Base-by-base conservation (phyloP, 1,140 invertebrate species). In the Drosophila equinoxialis region DNA sequence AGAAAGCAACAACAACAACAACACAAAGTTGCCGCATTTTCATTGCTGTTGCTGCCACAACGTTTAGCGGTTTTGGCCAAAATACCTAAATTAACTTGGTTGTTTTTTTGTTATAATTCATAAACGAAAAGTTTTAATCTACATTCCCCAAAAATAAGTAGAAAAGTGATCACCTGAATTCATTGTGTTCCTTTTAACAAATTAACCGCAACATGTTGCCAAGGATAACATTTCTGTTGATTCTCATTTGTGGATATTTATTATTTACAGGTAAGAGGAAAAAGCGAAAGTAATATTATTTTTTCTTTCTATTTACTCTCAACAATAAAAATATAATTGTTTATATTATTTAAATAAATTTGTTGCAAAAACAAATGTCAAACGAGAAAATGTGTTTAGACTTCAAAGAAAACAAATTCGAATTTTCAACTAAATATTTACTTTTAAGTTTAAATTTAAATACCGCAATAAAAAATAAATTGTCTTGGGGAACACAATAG, bases 191-290 rank as follows among this genome's bases (percentile, higher is more conserved):
- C 42, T 45, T 3, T 48, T 20, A 8, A 75, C 59, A 54, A n/a
- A 6, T 30, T 30, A 6, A 30, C 33, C 76, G 74, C 87, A 90
- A 77, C 71, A 90, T 90, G 89, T 81, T 90, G 81, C 87, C 87
- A 60, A 90, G 89, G 70, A 87, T 90, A 78, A 79, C 65, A 51
- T 68, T 91, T 57, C 69, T 91, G 72, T 61, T 91, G 33, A 76
- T 91, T 64, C 72, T 91, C 66, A 72, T 91, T 75, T 91, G 90
- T 77, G 90, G 90, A 91, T 91, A 90, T 81, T 77, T 91, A 68
- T 78, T 91, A 71, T 76, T 83, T 68, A 81, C 83, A 62, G 83
- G 83, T 87, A 71, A 76, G 83, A 84, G 61, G 23, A 48, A 48
- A 48, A 48, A 23, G 17, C 45, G 20, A 20, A 51, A 23, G 20